Conservation (phyloP, 2,888 invertebrate genomes). For the Merodon equestris region DNA sequence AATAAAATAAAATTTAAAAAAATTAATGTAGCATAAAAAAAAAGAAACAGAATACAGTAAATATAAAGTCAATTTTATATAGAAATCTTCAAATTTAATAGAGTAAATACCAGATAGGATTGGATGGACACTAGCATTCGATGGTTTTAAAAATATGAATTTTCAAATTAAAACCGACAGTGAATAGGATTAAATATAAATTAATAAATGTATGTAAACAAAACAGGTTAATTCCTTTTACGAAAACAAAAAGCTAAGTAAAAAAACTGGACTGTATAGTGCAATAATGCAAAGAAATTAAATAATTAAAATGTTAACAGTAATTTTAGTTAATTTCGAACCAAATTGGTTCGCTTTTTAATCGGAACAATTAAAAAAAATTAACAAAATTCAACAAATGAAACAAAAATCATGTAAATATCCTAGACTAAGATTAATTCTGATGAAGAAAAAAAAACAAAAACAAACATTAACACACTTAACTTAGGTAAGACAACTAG, state of each 20-base stretch:
- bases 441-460: constrained; percentile 28
- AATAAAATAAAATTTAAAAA: constrained; percentile 27
- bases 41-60: constrained; percentile 44
- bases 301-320: constrained; percentile 60
- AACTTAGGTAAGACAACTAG: constrained; percentile 21
- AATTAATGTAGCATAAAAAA: constrained; percentile 4
- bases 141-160: constrained; percentile 29
- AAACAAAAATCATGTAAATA: constrained; percentile 52
- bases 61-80: constrained; percentile 68
- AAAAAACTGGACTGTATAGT: constrained; percentile 42
- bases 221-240: constrained; percentile 34
- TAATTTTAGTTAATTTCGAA: constrained; percentile 57
- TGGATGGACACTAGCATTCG: background rate
- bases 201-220: constrained; percentile 6
- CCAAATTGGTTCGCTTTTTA: constrained; percentile 59
- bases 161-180: constrained; percentile 10
- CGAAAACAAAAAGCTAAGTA: constrained; percentile 26
- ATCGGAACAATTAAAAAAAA: constrained; percentile 25
- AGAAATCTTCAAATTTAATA: constrained; percentile 50
- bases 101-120: constrained; percentile 30
- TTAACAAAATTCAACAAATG: background rate
- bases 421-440: constrained; percentile 47
- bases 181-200: constrained; percentile 17
- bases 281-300: constrained; percentile 34
- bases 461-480: constrained; percentile 15